phyloP scores from a whole-genome alignment of 2,113 vertebrate genomes.

The Synchiropus splendidus region DNA sequence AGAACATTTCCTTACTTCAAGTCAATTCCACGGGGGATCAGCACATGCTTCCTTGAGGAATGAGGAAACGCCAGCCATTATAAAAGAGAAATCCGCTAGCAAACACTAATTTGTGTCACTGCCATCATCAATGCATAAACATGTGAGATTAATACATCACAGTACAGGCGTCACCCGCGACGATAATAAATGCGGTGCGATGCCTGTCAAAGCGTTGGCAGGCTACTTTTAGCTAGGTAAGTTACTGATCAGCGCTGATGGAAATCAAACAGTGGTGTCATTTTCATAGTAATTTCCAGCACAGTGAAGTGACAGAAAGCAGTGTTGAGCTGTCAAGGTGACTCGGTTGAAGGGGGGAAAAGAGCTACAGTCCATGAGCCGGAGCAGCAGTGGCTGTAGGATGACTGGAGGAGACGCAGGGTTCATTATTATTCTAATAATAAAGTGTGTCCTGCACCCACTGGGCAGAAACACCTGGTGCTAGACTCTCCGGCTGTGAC shows the following conservation, averaged over 20 bases:
- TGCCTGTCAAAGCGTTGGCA: slow-evolving; percentile 34
- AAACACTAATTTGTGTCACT: slow-evolving; percentile 42
- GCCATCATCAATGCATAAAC: slow-evolving; percentile 27
- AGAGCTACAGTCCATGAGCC: slow-evolving; percentile 36
- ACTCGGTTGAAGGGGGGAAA: slow-evolving; percentile 25
- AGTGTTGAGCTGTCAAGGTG: slow-evolving; percentile 36
- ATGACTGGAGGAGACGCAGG: slow-evolving; percentile 24
- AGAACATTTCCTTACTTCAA: too few species aligned
- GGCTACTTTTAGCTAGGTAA: slow-evolving; percentile 32
- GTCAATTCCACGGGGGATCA: too few species aligned
- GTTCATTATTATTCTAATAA: slow-evolving; percentile 46
- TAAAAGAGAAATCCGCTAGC: slow-evolving; percentile 36
- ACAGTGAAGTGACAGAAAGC: slow-evolving; percentile 14
- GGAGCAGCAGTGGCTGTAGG: slow-evolving; percentile 31
- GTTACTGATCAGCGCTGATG: slow-evolving; percentile 21
- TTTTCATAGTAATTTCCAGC: slow-evolving; percentile 13
- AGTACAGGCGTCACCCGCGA: slow-evolving; percentile 34
- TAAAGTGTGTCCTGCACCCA: slow-evolving; percentile 37
- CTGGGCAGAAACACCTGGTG: slow-evolving; percentile 44
- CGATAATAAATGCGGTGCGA: slow-evolving; percentile 38
- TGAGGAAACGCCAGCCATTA: slow-evolving; percentile 28
- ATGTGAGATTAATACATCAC: slow-evolving; percentile 37
- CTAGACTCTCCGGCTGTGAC: slow-evolving; percentile 24
- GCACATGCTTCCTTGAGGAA: slow-evolving; percentile 23
- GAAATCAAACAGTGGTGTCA: slow-evolving; percentile 5